These are phyloP conservation scores for Ciconia stormi DNA, from an alignment of 2,113 vertebrate genomes.

Conservation along the genomic window DNA sequence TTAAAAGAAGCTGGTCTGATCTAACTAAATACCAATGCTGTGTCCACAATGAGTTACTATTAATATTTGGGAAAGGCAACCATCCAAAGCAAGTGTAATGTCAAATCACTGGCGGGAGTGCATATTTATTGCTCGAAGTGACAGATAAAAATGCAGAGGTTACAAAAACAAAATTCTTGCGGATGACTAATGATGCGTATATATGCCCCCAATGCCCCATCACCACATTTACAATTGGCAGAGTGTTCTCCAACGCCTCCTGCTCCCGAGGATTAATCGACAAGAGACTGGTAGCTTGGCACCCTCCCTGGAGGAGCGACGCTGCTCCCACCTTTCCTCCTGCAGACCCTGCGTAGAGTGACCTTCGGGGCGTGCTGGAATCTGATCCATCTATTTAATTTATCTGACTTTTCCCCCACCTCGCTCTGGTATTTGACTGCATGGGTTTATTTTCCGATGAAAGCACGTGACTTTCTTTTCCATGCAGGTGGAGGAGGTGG, in stretches of 20 bases:
- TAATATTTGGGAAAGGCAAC: slow-evolving; percentile 76
- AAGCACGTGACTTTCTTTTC: neutral
- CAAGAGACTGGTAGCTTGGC: slow-evolving; percentile 41
- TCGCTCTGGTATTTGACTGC: slow-evolving; percentile 11
- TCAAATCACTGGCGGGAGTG: slow-evolving; percentile 72
- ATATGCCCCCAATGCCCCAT: slow-evolving; percentile 59
- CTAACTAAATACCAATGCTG: slow-evolving; percentile 73
- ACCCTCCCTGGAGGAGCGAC: neutral
- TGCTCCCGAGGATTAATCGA: slow-evolving; percentile 21
- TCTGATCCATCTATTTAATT: slow-evolving; percentile 6
- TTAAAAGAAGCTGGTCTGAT: slow-evolving; percentile 72
- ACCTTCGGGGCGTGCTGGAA: neutral
- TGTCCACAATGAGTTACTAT: slow-evolving; percentile 76
- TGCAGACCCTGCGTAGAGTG: neutral
- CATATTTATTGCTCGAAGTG: slow-evolving; percentile 74
- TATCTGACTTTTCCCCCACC: neutral
- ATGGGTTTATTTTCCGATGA: neutral
- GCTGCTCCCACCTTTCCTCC: neutral
- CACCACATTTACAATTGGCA: slow-evolving; percentile 39
- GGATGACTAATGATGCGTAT: slow-evolving; percentile 66
- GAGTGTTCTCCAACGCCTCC: neutral
- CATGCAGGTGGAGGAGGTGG: neutral
- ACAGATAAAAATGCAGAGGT: slow-evolving; percentile 78
- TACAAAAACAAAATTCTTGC: slow-evolving; percentile 73
- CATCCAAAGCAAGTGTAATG: slow-evolving; percentile 75